Evolutionary conservation across 2,113 vertebrate species (phyloP).

Genomic region (Thermophis baileyi): DNA sequence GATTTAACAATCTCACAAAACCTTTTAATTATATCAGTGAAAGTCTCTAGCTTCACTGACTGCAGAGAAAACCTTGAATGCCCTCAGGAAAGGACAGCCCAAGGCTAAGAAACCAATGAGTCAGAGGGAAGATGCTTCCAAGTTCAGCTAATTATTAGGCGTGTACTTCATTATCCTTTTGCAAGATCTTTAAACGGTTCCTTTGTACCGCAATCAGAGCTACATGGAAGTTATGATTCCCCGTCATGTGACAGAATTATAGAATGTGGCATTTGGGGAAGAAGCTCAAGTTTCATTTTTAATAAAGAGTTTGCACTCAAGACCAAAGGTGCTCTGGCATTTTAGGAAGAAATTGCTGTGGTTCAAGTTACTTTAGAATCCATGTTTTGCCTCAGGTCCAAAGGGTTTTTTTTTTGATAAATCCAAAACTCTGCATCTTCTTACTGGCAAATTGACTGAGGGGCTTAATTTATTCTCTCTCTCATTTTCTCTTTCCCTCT

Average conservation of each 20-base stretch:
- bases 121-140: neutral
- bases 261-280: neutral
- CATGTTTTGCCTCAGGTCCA: too few relatives aligned
- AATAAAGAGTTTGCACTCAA: neutral
- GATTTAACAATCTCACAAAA: neutral
- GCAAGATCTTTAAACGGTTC: neutral
- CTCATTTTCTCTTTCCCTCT: neutral
- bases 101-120: conserved; percentile 5
- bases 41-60: neutral
- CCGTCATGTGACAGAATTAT: neutral
- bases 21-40: conserved; percentile 5
- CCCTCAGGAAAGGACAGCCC: neutral
- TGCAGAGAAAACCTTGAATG: neutral
- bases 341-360: neutral
- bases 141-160: neutral
- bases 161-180: neutral
- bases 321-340: neutral
- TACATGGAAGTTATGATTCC: neutral
- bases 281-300: neutral
- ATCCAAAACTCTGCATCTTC: neutral
- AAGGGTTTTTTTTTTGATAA: neutral
- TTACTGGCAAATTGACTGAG: neutral
- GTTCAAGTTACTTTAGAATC: neutral
- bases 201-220: neutral
- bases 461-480: neutral